Evolutionary conservation across 2,797 vertebrate species (phyloP).

Genomic region (Discoglossus pictus): DNA sequence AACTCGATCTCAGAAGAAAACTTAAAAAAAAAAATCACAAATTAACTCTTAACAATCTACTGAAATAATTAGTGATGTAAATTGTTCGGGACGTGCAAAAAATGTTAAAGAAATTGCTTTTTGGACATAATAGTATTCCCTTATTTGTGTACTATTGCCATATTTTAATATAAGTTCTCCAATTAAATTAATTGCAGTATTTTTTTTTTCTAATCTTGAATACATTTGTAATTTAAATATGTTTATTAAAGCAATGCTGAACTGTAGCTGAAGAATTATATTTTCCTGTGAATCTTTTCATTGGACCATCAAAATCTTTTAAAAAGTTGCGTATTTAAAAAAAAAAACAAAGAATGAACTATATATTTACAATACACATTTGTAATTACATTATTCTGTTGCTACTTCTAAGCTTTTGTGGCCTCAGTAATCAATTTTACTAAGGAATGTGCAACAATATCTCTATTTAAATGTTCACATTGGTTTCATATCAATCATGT

Average conservation of each 20-base stretch:
- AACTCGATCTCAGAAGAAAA: too few relatives aligned
- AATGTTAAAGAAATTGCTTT: too few relatives aligned
- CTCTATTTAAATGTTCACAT: neutral
- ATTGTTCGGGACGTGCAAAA: too few relatives aligned
- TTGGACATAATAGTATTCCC: too few relatives aligned
- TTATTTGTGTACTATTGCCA: too few relatives aligned
- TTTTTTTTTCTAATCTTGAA: neutral
- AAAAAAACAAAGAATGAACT: too few relatives aligned
- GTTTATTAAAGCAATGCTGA: neutral
- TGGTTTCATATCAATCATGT: too few relatives aligned
- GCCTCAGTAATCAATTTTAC: neutral
- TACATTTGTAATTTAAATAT: neutral
- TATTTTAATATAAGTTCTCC: too few relatives aligned
- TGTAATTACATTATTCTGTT: neutral
- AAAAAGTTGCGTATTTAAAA: too few relatives aligned
- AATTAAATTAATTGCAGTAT: neutral
- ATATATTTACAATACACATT: neutral
- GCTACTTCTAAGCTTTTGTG: neutral
- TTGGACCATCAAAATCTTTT: conserved; percentile 13
- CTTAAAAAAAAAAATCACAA: too few relatives aligned
- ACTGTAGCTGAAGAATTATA: neutral
- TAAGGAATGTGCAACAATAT: neutral
- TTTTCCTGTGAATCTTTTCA: conserved; percentile 20
- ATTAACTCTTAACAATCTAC: too few relatives aligned
- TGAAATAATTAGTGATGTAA: too few relatives aligned